phyloP scores from a whole-genome alignment of 1,140 invertebrate species.

The Drosophila equinoxialis region DNA sequence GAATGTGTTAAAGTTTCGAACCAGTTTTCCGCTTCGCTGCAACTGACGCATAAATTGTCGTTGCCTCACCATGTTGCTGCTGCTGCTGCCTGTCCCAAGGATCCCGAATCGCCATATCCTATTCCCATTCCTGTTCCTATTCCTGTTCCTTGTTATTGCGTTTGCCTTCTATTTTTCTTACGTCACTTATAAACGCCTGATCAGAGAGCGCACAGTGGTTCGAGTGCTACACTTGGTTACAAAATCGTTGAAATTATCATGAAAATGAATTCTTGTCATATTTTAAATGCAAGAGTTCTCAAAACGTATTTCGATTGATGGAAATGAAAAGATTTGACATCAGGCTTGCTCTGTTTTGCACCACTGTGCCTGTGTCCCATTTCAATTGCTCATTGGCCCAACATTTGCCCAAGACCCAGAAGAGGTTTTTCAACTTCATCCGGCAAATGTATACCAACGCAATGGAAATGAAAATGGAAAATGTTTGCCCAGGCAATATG shows the following conservation, averaged over 20 bases:
- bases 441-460: not conserved
- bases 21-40: constrained; percentile 76
- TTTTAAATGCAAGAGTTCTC: too few relatives aligned
- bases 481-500: constrained; percentile 69
- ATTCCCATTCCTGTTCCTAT: constrained; percentile 2
- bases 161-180: constrained; percentile 6
- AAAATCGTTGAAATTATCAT: not conserved
- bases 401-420: not conserved
- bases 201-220: not conserved
- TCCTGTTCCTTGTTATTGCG: not conserved
- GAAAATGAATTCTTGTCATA: not conserved
- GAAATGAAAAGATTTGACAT: too few relatives aligned
- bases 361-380: constrained; percentile 15
- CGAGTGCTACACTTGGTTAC: not conserved
- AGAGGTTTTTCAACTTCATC: constrained; percentile 11
- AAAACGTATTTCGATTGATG: too few relatives aligned
- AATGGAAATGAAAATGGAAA: constrained; percentile 43
- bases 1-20: constrained; percentile 59
- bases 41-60: constrained; percentile 76
- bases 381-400: constrained; percentile 10
- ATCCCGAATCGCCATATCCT: constrained; percentile 27
- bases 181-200: not conserved
- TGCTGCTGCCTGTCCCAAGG: constrained; percentile 3
- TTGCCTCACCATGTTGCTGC: not conserved
- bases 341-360: not conserved